Base-by-base conservation (phyloP, 2,888 invertebrate genomes). In the Ectemnius lituratus region DNA sequence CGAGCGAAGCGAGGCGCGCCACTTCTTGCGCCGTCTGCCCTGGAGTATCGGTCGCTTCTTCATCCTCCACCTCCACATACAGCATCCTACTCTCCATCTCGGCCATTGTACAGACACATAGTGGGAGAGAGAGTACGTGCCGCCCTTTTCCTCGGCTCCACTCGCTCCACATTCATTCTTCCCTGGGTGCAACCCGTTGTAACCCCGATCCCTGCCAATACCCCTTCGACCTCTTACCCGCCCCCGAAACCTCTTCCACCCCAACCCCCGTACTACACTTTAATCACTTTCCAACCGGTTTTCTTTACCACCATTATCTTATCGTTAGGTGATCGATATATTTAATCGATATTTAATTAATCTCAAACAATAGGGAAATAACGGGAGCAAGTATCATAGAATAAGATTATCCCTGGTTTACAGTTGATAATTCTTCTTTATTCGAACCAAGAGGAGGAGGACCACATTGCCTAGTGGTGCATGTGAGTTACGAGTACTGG, bases 31-130 rank as follows among this genome's bases (percentile, higher is more conserved):
- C n/a, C 37, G 56, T 56, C 64, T 56, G n/a, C 27, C 28, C 49
- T 64, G 28, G 18, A 64, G 64, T 57, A 57, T 64, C 64, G 56
- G 20, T 14, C 52, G 52, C 52, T 58, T 65, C 63, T n/a, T 37
- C 28, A 47, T 61, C 37, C 37, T 37, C 13, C 14, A 37, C 28
- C 37, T 37, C 37, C 58, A 2, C 14, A 8, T 16, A 23, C 23
- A 28, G 4, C 45, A 8, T 23, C 65, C 14, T 14, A 57, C 11
- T 58, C 57, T 58, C 14, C 60, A 27, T 62, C 52, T 14, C 27
- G 47, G 5, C 52, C 27, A 23, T 37, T 37, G 8, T 37, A 37
- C 37, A 37, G 37, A 11, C 37, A 37, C 37, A 37, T 6, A 37
- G 6, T 37, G 4, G 37, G 23, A 23, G 23, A 23, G 37, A 37